Conservation (phyloP, 2,888 invertebrate species). For the Macaria liturata region DNA sequence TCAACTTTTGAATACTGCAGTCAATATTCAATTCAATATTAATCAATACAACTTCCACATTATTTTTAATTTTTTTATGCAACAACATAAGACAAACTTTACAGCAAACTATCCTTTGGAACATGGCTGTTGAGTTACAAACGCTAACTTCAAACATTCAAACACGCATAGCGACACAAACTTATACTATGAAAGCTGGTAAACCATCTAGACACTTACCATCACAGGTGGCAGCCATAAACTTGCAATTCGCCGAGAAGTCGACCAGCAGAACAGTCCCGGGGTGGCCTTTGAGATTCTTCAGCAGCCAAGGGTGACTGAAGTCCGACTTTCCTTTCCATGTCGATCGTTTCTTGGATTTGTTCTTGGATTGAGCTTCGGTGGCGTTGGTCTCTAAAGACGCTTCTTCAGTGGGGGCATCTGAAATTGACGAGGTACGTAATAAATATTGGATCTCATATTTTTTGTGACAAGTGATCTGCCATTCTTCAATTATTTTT, state of each 20-base stretch:
- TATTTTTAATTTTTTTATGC: too few relatives aligned
- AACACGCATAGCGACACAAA: slow-evolving; percentile 1
- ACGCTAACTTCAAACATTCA: not conserved
- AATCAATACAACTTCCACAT: too few relatives aligned
- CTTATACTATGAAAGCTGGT: slow-evolving; percentile 3
- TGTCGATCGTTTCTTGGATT: slow-evolving; percentile 78
- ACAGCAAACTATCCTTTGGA: too few relatives aligned
- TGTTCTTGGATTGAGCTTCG: slow-evolving; percentile 62
- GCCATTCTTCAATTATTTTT: too few relatives aligned
- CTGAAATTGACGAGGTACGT: slow-evolving; percentile 42
- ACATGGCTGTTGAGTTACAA: too few relatives aligned
- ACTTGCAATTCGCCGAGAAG: slow-evolving; percentile 93
- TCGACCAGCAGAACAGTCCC: slow-evolving; percentile 89
- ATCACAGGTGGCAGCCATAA: slow-evolving; percentile 91
- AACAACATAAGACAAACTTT: too few relatives aligned
- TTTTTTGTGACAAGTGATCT: too few relatives aligned
- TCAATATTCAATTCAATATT: too few relatives aligned
- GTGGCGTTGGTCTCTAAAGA: slow-evolving; percentile 54
- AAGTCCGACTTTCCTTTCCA: slow-evolving; percentile 80
- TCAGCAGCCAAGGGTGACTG: slow-evolving; percentile 90
- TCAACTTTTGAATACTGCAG: too few relatives aligned
- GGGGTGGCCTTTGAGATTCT: slow-evolving; percentile 92
- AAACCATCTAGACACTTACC: slow-evolving; percentile 82
- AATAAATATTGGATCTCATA: not conserved
- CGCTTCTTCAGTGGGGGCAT: slow-evolving; percentile 58